Percentiles rank a stretch among this genome's conserved stretches.
These are phyloP conservation scores for Xylophagus ater DNA, from an alignment of 2,888 invertebrate genomes.

Conservation along the genomic window DNA sequence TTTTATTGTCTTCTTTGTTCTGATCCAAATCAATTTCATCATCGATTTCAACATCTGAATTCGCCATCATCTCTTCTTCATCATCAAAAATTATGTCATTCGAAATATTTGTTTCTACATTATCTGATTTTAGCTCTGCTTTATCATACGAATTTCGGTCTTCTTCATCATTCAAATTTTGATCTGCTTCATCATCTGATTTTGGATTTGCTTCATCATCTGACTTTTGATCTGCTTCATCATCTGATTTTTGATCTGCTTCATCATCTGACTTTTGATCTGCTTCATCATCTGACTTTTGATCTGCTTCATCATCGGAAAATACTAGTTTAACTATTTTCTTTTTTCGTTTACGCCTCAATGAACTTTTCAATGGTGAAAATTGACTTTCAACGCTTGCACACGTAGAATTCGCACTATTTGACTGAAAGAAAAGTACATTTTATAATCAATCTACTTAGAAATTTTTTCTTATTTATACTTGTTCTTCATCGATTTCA, in stretches of 20 bases:
- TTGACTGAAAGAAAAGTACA: neutral
- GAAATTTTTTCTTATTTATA: neutral
- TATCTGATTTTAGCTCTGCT: too few species aligned
- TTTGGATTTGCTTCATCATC: too few species aligned
- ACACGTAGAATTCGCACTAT: neutral
- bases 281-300: slow-evolving; percentile 12
- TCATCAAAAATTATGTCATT: too few species aligned
- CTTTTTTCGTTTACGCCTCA: slow-evolving; percentile 24
- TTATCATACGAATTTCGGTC: too few species aligned
- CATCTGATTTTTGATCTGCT: slow-evolving; percentile 18
- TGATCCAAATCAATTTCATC: slow-evolving; percentile 25
- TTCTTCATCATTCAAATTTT: too few species aligned
- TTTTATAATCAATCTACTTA: neutral
- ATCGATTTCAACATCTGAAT: slow-evolving; percentile 30
- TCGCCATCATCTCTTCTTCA: slow-evolving; percentile 1
- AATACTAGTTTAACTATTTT: slow-evolving; percentile 35
- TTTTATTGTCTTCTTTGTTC: slow-evolving; percentile 22
- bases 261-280: slow-evolving; percentile 34
- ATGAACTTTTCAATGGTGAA: neutral
- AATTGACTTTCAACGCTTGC: neutral
- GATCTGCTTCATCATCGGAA: slow-evolving; percentile 37
- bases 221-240: slow-evolving; percentile 14
- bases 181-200: too few species aligned
- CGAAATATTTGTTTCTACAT: too few species aligned
- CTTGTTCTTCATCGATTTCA: slow-evolving; percentile 28